Evolutionary conservation across 2,797 vertebrate species (phyloP).

Genomic region (Scleropages formosus): DNA sequence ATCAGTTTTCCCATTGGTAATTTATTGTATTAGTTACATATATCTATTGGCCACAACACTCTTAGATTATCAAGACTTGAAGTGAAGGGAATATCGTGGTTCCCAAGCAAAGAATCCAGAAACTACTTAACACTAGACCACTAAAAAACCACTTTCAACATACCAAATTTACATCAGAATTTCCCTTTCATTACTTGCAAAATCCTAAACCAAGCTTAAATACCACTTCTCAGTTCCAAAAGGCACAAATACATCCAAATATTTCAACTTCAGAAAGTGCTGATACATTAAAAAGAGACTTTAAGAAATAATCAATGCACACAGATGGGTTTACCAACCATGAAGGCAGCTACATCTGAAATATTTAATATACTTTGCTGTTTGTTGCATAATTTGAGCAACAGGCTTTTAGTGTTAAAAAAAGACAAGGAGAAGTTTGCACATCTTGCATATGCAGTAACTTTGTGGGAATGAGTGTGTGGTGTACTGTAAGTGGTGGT

Average conservation of each 20-base stretch:
- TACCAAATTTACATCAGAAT: constrained; percentile 27
- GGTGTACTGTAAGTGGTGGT: neutral
- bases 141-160: constrained; percentile 22
- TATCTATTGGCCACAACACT: too few relatives aligned
- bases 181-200: constrained; percentile 17
- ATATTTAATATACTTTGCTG: neutral
- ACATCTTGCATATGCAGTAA: neutral
- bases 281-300: neutral
- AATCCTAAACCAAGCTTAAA: constrained; percentile 20
- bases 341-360: neutral
- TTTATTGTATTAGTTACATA: too few relatives aligned
- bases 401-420: neutral
- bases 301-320: neutral
- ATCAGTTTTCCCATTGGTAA: too few relatives aligned
- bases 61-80: neutral
- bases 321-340: neutral
- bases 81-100: neutral
- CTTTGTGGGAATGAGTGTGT: neutral
- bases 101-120: constrained; percentile 16
- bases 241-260: neutral
- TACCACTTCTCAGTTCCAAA: constrained; percentile 4
- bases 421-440: neutral
- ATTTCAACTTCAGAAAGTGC: constrained; percentile 10
- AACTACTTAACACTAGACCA: constrained; percentile 8
- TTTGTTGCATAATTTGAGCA: neutral